phyloP scores from a whole-genome alignment of 1,140 invertebrate genomes.

The Odontomachus brunneus region DNA sequence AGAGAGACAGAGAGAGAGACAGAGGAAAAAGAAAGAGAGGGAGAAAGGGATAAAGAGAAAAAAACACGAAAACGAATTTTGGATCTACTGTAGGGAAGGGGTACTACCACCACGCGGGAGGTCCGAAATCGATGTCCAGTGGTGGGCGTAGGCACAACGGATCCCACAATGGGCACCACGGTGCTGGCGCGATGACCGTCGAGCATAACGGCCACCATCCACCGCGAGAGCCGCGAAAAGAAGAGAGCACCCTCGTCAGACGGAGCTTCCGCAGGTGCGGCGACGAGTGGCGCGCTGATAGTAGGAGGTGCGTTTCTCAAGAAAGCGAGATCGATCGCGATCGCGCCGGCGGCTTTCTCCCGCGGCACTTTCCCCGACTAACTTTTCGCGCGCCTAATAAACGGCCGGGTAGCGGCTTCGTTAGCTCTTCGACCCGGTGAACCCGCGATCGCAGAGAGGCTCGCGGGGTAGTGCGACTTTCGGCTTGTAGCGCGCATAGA shows the following conservation, averaged over 20 bases:
- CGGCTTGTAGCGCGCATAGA: no score
- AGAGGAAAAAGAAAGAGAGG: background rate
- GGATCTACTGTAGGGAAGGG: slow-evolving; percentile 85
- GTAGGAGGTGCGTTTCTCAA: slow-evolving; percentile 83
- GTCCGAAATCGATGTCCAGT: slow-evolving; percentile 78
- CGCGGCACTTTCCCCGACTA: background rate
- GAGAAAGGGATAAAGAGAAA: slow-evolving; percentile 3
- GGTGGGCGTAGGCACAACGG: slow-evolving; percentile 76
- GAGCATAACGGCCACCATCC: slow-evolving; percentile 87
- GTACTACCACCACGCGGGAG: slow-evolving; percentile 79
- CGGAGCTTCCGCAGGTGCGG: slow-evolving; percentile 84
- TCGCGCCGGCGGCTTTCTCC: slow-evolving; percentile 25
- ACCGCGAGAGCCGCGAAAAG: slow-evolving; percentile 86
- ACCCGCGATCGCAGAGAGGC: background rate
- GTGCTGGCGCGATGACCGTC: slow-evolving; percentile 86
- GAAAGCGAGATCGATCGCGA: slow-evolving; percentile 38
- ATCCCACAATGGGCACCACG: slow-evolving; percentile 82
- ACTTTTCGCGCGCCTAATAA: background rate
- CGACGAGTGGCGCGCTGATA: slow-evolving; percentile 85
- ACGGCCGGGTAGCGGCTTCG: no score
- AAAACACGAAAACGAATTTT: slow-evolving; percentile 72
- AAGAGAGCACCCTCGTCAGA: slow-evolving; percentile 83
- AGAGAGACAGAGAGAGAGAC: background rate
- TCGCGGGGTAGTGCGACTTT: background rate
- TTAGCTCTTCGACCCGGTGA: background rate